Evolutionary conservation across 2,113 vertebrate species (phyloP), one percentile per base, ranked within the genome.

Genomic region (Oncorhynchus gorbuscha): DNA sequence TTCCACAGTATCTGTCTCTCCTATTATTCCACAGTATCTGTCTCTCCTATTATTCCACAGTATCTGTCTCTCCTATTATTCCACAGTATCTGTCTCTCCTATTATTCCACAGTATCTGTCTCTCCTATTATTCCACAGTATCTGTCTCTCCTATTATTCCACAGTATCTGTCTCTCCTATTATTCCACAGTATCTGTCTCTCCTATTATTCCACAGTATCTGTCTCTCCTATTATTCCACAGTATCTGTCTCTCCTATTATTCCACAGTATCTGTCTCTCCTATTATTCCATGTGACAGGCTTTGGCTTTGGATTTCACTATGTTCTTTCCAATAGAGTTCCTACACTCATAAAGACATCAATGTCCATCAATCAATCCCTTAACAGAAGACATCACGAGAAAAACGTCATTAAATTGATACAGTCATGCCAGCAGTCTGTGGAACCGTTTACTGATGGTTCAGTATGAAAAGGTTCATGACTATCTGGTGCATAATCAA

Each of bases 401-500:
- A 69, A 86, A 80, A 88, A 55, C 70, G 69, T 79, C 74, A 86
- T 89, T 90, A 87, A 89, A 85, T 87, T 79, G 80, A 88, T 71
- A 66, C 75, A 85, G 82, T 81, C 70, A 72, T 73, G 75, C 35
- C 74, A 49, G 83, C 67, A 64, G 76, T 85, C 89, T 89, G 89
- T 68, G 30, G 79, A 90, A 91, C 80, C 80, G 81, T 89, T 88
- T 76, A 86, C 81, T 4, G 74, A 78, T 79, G 24, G 2, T 55
- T 8, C 69, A 79, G 58, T 81, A 83, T 87, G 78, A 81, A 76
- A 16, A 73, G 84, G 85, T 32, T 89, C 84, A 39, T 69, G 71
- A 75, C 84, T 86, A 86, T 86, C 79, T 88, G 76, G 85, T 83
- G 75, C 72, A 59, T 77, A 83, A 89, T 90, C 76, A 90, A 90